These are phyloP conservation scores for Sebastes cheni DNA, from an alignment of 2,797 vertebrate genomes.

Conservation along the genomic window DNA sequence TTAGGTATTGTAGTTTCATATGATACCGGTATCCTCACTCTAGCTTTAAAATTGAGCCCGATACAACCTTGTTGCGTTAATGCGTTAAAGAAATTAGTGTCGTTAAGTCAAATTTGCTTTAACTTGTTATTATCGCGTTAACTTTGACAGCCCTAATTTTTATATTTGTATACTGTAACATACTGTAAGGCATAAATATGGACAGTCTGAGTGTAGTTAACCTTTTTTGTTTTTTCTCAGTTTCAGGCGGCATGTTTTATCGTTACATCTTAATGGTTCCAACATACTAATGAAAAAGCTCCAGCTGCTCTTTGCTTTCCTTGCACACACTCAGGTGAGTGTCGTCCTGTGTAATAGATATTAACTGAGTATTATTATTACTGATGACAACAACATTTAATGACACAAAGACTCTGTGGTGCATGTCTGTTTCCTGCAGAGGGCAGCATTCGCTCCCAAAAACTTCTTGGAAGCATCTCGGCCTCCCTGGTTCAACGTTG, in stretches of 20 bases:
- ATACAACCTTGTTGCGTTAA: too few species aligned
- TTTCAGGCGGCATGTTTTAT: conserved; percentile 95
- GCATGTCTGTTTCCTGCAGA: conserved; percentile 77
- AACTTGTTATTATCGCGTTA: too few species aligned
- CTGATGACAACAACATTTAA: neutral
- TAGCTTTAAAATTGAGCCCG: too few species aligned
- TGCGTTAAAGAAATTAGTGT: too few species aligned
- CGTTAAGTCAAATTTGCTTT: too few species aligned
- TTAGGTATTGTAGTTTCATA: too few species aligned
- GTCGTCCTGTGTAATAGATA: neutral
- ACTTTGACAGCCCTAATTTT: neutral
- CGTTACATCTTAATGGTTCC: conserved; percentile 90
- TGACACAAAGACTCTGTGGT: neutral
- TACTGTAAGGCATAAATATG: neutral
- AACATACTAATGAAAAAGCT: conserved; percentile 95
- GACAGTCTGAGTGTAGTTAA: neutral
- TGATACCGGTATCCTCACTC: too few species aligned
- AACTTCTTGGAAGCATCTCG: conserved; percentile 96
- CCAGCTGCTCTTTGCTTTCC: conserved; percentile 96
- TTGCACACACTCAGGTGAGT: conserved; percentile 96
- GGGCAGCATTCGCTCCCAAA: conserved; percentile 94
- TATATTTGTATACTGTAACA: neutral
- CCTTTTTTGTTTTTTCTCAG: conserved; percentile 66
- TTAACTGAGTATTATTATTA: neutral
- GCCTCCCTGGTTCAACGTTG: conserved; percentile 94